These are phyloP conservation scores for Micrasema longulum DNA, from an alignment of 1,140 invertebrate species.

Conservation along the genomic window DNA sequence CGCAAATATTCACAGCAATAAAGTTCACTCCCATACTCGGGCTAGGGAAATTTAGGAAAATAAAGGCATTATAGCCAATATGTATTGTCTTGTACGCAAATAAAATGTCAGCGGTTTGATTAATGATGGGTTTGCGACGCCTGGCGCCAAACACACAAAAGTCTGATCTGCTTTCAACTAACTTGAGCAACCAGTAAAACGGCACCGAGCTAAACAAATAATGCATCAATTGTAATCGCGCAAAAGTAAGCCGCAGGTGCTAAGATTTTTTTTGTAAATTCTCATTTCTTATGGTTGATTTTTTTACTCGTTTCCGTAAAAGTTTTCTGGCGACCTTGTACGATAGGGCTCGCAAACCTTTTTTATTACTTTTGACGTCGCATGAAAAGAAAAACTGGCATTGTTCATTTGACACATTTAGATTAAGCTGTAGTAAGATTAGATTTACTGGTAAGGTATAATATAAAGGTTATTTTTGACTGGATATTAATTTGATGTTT, in stretches of 20 bases:
- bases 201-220: neutral
- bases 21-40: no score
- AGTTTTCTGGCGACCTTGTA: neutral
- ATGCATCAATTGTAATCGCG: neutral
- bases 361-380: neutral
- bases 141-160: neutral
- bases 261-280: neutral
- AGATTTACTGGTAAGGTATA: no score
- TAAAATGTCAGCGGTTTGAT: neutral
- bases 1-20: no score
- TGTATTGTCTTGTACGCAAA: neutral
- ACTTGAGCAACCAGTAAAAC: neutral
- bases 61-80: neutral
- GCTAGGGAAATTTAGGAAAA: no score
- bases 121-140: neutral
- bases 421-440: constrained; percentile 11
- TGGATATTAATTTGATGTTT: no score
- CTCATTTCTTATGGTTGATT: neutral
- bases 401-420: constrained; percentile 10
- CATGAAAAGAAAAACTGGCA: constrained; percentile 2
- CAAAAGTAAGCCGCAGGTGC: neutral
- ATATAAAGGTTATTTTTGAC: no score
- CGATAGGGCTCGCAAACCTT: constrained; percentile 3
- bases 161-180: neutral
- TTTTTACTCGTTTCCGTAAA: neutral